Evolutionary conservation across 2,888 invertebrate species (phyloP).

Genomic region (Ectobius pallidus): DNA sequence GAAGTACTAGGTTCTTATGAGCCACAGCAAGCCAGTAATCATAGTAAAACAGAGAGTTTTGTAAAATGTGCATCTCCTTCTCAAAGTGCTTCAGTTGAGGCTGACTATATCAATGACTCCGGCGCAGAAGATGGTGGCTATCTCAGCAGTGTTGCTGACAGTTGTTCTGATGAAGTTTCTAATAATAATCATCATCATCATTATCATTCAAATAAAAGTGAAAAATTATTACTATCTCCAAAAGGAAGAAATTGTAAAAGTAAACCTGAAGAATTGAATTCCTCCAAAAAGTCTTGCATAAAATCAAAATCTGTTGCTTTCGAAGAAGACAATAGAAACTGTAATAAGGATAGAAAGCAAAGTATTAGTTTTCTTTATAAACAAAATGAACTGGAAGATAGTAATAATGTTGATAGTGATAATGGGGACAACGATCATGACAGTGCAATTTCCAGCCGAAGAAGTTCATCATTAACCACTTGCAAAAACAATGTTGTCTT

Average conservation of each 20-base stretch:
- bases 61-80: neutral
- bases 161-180: neutral
- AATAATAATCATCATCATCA: neutral
- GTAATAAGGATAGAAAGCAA: neutral
- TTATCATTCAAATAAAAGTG: neutral
- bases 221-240: neutral
- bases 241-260: neutral
- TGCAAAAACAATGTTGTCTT: neutral
- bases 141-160: slow-evolving; percentile 7
- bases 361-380: neutral
- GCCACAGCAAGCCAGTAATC: neutral
- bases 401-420: neutral
- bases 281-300: neutral
- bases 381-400: neutral
- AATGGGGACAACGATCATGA: neutral
- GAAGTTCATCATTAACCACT: neutral
- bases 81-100: neutral
- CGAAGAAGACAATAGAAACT: neutral
- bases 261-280: neutral
- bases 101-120: neutral
- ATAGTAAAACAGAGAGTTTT: neutral
- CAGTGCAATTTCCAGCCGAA: slow-evolving; percentile 19
- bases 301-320: slow-evolving; percentile 21
- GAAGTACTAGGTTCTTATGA: slow-evolving; percentile 28
- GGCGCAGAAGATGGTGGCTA: slow-evolving; percentile 9